phyloP scores from a whole-genome alignment of 2,888 invertebrate species.

The Athripsodes cinereus region DNA sequence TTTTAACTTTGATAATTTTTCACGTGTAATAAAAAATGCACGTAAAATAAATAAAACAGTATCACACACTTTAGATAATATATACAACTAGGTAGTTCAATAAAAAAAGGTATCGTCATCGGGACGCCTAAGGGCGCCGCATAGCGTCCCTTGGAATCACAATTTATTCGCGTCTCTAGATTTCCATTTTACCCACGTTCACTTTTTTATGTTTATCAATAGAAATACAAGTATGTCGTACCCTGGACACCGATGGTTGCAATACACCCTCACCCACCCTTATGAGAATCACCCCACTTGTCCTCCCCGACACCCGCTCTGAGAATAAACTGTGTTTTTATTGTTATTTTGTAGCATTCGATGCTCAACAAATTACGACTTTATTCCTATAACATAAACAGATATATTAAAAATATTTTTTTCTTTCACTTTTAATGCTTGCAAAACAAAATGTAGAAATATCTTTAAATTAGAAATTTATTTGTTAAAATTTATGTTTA shows the following conservation, averaged over 20 bases:
- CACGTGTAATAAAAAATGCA: no score
- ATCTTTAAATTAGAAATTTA: no score
- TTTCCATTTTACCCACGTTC: conserved; percentile 28
- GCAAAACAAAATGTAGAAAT: no score
- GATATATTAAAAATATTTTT: no score
- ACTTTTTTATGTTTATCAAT: conserved; percentile 27
- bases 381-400: no score
- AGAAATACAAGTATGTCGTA: conserved; percentile 23
- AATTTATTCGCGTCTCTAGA: conserved; percentile 28
- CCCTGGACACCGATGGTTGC: conserved; percentile 7
- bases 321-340: not conserved
- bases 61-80: conserved; percentile 8
- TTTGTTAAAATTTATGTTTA: no score
- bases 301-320: conserved; percentile 2
- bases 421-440: no score
- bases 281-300: no score
- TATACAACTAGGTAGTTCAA: conserved; percentile 3
- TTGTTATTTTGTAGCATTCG: no score
- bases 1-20: no score
- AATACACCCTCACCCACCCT: conserved; percentile 4
- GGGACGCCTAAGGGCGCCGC: conserved; percentile 10
- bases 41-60: no score
- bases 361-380: no score
- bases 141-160: conserved; percentile 23
- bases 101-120: conserved; percentile 13